Evolutionary conservation across 23 tunicate species (phyloP), one percentile per base, ranked within the genome.

Genomic region (Botrylloides violaceus): DNA sequence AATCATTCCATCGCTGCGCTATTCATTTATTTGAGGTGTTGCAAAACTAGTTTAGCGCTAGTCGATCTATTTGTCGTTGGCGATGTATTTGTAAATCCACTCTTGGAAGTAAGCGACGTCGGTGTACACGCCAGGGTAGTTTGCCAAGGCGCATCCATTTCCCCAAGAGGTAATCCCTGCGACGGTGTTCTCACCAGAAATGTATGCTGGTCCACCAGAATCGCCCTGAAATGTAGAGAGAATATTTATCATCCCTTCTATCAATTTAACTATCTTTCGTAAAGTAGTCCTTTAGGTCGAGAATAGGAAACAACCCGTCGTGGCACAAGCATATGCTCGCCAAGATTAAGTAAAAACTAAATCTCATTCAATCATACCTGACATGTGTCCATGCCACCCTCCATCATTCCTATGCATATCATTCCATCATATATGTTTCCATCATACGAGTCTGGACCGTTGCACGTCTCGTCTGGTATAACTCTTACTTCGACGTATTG

Each of bases 301-400:
- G n/a, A n/a, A n/a, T n/a, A n/a, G n/a, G n/a, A n/a, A n/a, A n/a
- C n/a, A n/a, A n/a, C n/a, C n/a, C n/a, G n/a, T n/a, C n/a, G n/a
- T n/a, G n/a, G n/a, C n/a, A n/a, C n/a, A n/a, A n/a, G n/a, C n/a
- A n/a, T n/a, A n/a, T n/a, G n/a, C n/a, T n/a, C n/a, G n/a, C n/a
- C n/a, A n/a, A n/a, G n/a, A n/a, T n/a, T n/a, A n/a, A n/a, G n/a
- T n/a, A n/a, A n/a, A n/a, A n/a, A n/a, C n/a, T n/a, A n/a, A n/a
- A n/a, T n/a, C n/a, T n/a, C n/a, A n/a, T n/a, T n/a, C n/a, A n/a
- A n/a, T n/a, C n/a, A n/a, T 7, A 43, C 53, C 76, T 80, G 84
- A 58, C 84, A 80, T 3, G 84, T 58, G 34, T 80, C 84, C 36
- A 32, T 33, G 31, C 84, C 84, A 2, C 84, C 84, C 6, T 43